Evolutionary conservation across 2,113 vertebrate genomes (phyloP).

Genomic region (Excalfactoria chinensis): DNA sequence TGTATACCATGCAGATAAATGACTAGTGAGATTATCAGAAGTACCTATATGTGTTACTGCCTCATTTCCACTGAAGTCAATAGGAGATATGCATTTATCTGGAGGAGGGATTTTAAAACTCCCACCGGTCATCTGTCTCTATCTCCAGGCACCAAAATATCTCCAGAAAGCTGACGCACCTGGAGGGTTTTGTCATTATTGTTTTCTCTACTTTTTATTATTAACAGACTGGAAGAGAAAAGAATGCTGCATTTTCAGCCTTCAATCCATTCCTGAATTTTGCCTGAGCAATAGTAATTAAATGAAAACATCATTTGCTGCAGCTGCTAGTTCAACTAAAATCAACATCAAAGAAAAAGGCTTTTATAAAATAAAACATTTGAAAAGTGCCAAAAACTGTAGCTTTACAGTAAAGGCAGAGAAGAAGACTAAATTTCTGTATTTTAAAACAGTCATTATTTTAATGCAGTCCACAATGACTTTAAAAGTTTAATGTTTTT

Average conservation of each 20-base stretch:
- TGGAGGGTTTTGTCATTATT: background rate
- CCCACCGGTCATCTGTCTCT: constrained; percentile 1
- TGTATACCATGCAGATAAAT: constrained; percentile 10
- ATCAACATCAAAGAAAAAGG: background rate
- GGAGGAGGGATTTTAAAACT: constrained; percentile 36
- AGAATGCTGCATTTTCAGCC: background rate
- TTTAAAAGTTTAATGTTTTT: background rate
- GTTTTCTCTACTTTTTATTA: background rate
- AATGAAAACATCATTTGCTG: background rate
- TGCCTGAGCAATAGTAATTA: background rate
- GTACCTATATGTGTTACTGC: background rate
- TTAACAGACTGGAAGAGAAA: background rate
- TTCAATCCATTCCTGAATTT: background rate
- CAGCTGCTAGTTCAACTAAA: background rate
- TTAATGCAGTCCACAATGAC: background rate
- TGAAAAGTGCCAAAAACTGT: background rate
- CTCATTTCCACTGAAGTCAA: constrained; percentile 36
- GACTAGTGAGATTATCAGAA: constrained; percentile 10
- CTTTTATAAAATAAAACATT: background rate
- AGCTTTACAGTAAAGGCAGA: background rate
- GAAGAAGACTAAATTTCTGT: background rate
- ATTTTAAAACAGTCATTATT: background rate
- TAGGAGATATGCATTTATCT: constrained; percentile 10
- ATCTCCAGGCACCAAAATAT: background rate
- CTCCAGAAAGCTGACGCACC: background rate